Evolutionary conservation across 2,888 invertebrate genomes (phyloP).

Genomic region (Synergus umbraculus): DNA sequence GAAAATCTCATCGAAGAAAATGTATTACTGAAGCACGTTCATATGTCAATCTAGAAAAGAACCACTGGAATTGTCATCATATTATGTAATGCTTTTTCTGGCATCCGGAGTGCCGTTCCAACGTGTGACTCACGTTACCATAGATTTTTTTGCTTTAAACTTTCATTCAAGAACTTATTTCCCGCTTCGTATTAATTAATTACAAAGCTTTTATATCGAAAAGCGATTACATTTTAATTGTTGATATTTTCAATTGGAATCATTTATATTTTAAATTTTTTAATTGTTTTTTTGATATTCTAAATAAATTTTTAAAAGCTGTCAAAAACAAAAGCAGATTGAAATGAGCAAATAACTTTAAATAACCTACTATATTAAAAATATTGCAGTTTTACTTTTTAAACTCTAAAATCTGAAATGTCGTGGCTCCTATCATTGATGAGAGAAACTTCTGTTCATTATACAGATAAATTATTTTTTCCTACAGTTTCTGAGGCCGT

Average conservation of each 20-base stretch:
- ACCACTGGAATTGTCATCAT: neutral
- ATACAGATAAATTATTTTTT: conserved; percentile 47
- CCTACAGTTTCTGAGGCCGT: conserved; percentile 83
- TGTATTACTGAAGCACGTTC: neutral
- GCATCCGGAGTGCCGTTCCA: neutral
- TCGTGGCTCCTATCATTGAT: conserved; percentile 6
- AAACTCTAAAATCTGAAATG: neutral
- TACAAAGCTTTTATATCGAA: neutral
- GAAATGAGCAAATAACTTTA: neutral
- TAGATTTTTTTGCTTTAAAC: no score
- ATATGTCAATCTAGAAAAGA: neutral
- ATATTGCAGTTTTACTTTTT: conserved; percentile 34
- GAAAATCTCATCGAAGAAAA: neutral
- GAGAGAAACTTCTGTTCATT: conserved; percentile 13
- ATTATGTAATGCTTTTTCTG: neutral
- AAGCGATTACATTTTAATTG: neutral
- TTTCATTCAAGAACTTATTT: no score
- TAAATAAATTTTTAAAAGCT: no score
- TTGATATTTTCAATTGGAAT: neutral
- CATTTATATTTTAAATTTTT: no score
- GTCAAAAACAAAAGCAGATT: neutral
- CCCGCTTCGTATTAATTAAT: neutral
- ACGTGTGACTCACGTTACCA: neutral
- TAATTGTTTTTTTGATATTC: no score
- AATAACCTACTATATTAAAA: neutral